Evolutionary conservation across 2,888 invertebrate genomes (phyloP), one percentile per base, ranked within the genome.

Genomic region (Noctua comes): DNA sequence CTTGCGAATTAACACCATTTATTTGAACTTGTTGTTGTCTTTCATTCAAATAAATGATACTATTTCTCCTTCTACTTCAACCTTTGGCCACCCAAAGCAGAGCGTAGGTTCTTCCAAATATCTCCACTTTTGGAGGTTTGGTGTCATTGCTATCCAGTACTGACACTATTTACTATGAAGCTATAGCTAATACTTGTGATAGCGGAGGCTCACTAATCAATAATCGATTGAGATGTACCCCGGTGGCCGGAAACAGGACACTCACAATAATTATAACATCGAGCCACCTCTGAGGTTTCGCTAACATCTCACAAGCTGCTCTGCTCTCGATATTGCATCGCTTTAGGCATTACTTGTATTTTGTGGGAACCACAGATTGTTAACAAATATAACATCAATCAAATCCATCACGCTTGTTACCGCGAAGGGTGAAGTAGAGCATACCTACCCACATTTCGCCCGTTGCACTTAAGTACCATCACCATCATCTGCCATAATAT

Each of bases 181-280:
- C 59, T 24, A 40, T 11, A 43, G 27, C 31, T 64, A 48, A 48
- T 48, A 46, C 21, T 18, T 46, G 51, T 59, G 40, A 65, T 10
- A 66, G 16, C 16, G 31, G 36, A 21, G 48, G 31, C 36, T 54
- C 31, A 66, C 51, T 54, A n/a, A 70, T 73, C 73, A 62, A 70
- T 73, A 73, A 82, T 82, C 82, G 70, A 82, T 82, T 31, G 51
- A 73, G 66, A 66, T 68, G 43, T 46, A 36, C 59, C 46, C 16
- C 48, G 64, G 27, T 16, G 40, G 36, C 27, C 51, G 3, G 80
- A 4, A 48, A 70, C 73, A 77, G 59, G 51, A 77, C 69, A 81
- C 69, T 68, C 54, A 4, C 51, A 48, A 72, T 71, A n/a, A n/a
- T n/a, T n/a, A 68, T 46, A 69, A 40, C 77, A n/a, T 16, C 36